Evolutionary conservation across 2,113 vertebrate genomes (phyloP), one percentile per base, ranked within the genome.

Genomic region (Actenoides lindsayi): DNA sequence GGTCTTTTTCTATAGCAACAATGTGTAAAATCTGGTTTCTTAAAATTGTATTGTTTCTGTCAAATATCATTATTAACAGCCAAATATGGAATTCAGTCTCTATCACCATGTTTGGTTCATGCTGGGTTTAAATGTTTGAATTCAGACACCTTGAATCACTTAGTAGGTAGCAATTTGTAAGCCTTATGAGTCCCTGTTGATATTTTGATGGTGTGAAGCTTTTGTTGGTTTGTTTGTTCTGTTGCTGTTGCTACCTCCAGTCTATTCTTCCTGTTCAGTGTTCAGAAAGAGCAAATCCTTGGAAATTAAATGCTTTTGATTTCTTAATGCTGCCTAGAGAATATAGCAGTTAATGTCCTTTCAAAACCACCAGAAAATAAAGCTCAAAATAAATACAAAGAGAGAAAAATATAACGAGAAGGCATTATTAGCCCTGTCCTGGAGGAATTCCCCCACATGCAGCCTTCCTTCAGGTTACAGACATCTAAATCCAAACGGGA

Each of bases 141-240:
- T 96, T 96, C 41, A 50, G 74, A 69, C 78, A 95, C 48, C 27
- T 84, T 83, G 87, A 79, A 64, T 76, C 18, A 67, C 63, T 93
- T 79, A 2, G 24, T 83, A 76, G 57, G 50, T 57, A 89, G 33
- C 31, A 83, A 89, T 91, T 85, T 83, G 56, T 85, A 84, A 73
- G 81, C 41, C 41, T 65, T 84, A 46, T 92, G 87, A 92, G 39
- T 96, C 77, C 95, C 33, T 93, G 65, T 73, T 87, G 87, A 44
- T 96, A 80, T 79, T 94, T 85, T 83, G 68, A 69, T 80, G 46
- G 19, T 76, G 54, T 44, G 71, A 28, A 25, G 41, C 9, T 10
- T 65, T 73, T 77, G 51, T 80, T 94, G 57, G 39, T 79, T 87
- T 73, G 69, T 87, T 94, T 57, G 3, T 74, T 83, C 50, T 62